phyloP scores from a whole-genome alignment of 2,797 vertebrate genomes.

The Gadopsis marmoratus region DNA sequence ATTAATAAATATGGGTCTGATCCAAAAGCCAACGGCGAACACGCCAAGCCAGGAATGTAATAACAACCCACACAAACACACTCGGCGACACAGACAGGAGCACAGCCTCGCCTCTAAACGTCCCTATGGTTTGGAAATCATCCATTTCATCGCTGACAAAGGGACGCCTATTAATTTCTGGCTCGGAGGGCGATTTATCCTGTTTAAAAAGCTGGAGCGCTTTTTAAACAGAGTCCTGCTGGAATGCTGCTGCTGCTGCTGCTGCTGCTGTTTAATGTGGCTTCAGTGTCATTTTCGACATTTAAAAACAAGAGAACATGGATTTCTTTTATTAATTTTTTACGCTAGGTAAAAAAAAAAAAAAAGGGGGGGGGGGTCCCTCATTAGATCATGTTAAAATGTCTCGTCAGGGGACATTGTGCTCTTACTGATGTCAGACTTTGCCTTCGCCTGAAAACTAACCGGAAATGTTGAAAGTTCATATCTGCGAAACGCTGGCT shows the following conservation, averaged over 20 bases:
- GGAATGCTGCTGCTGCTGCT: neutral
- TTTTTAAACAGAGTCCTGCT: neutral
- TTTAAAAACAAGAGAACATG: neutral
- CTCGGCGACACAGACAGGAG: slow-evolving; percentile 22
- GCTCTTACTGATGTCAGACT: neutral
- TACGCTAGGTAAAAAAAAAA: too few species aligned
- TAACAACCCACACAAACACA: slow-evolving; percentile 54
- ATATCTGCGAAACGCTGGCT: neutral
- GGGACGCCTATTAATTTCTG: slow-evolving; percentile 9
- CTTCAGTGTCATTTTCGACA: neutral
- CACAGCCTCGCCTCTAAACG: neutral
- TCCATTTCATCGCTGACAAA: slow-evolving; percentile 38
- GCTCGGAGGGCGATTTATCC: neutral
- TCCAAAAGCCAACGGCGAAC: slow-evolving; percentile 56
- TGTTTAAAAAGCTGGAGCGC: neutral
- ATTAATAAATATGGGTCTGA: slow-evolving; percentile 60
- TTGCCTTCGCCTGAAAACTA: neutral
- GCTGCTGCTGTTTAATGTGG: too few species aligned
- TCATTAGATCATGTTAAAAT: neutral
- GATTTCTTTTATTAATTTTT: too few species aligned
- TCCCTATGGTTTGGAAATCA: slow-evolving; percentile 39
- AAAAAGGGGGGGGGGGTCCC: too few species aligned
- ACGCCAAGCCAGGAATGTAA: slow-evolving; percentile 61
- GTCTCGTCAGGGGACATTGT: neutral
- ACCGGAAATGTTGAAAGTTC: neutral